Percentiles rank a stretch among this genome's conserved stretches.
Evolutionary conservation across 2,797 vertebrate species (phyloP).

Genomic region (Melopsittacus undulatus): DNA sequence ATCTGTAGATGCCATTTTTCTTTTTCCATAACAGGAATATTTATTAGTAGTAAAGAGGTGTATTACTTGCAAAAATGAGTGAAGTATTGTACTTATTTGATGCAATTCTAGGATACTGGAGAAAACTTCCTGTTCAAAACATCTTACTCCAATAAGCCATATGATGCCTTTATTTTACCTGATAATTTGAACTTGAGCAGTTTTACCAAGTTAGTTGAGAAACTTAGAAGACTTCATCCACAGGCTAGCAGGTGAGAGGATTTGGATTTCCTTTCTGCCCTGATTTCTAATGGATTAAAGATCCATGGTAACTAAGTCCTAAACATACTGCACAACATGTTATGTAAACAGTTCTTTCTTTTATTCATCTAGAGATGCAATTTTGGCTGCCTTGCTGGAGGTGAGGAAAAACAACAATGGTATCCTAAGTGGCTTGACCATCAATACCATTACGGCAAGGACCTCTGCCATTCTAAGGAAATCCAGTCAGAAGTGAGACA

Average conservation of each 20-base stretch:
- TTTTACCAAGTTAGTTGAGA: slow-evolving; percentile 74
- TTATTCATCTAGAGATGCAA: slow-evolving; percentile 41
- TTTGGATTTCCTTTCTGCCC: not conserved
- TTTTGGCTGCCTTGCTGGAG: slow-evolving; percentile 69
- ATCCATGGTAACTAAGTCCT: not conserved
- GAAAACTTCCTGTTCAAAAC: slow-evolving; percentile 48
- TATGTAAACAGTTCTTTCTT: not conserved
- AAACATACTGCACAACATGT: not conserved
- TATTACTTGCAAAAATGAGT: not conserved
- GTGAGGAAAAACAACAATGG: slow-evolving; percentile 66
- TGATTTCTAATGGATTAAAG: not conserved
- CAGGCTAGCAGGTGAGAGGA: slow-evolving; percentile 56
- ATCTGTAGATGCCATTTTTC: not conserved
- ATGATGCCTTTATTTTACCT: slow-evolving; percentile 53
- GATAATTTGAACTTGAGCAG: slow-evolving; percentile 67
- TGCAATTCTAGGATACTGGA: slow-evolving; percentile 54
- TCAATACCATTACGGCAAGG: slow-evolving; percentile 69
- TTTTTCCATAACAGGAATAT: not conserved
- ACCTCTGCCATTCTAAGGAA: slow-evolving; percentile 66
- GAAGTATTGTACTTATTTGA: not conserved
- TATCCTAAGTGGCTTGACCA: slow-evolving; percentile 68
- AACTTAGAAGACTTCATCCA: slow-evolving; percentile 66
- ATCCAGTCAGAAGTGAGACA: not conserved
- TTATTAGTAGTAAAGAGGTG: not conserved
- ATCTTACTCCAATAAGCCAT: not conserved